Conservation (phyloP, 2,113 vertebrate species). For the Calonectris borealis region DNA sequence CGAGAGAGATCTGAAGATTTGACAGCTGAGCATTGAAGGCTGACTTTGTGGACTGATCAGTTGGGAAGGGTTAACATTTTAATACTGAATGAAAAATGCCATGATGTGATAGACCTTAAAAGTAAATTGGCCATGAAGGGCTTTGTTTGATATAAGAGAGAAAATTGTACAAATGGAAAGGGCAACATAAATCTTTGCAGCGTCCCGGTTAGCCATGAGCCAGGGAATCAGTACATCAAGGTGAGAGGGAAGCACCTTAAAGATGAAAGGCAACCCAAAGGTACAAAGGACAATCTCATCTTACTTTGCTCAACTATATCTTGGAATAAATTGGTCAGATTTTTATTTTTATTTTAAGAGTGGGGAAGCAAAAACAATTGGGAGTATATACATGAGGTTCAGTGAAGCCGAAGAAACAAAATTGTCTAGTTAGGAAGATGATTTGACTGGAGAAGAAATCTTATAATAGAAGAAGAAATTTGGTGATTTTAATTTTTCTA, state of each 20-base stretch:
- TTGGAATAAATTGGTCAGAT: not conserved
- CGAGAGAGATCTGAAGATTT: not conserved
- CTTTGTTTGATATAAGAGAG: not conserved
- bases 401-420: not conserved
- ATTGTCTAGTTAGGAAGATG: not conserved
- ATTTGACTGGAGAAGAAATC: not conserved
- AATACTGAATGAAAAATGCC: not conserved
- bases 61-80: not conserved
- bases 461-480: not conserved
- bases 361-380: not conserved
- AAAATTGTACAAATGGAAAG: not conserved
- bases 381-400: not conserved
- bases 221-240: not conserved
- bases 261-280: not conserved
- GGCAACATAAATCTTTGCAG: not conserved
- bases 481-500: not conserved
- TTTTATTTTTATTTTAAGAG: not conserved
- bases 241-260: not conserved
- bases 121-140: not conserved
- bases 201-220: not conserved
- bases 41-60: not conserved
- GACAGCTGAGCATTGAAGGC: not conserved
- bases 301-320: not conserved
- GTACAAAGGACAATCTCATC: not conserved
- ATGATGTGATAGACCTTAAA: not conserved